These are phyloP conservation scores for Chaetodon trifascialis DNA, from an alignment of 2,113 vertebrate species.

Conservation along the genomic window DNA sequence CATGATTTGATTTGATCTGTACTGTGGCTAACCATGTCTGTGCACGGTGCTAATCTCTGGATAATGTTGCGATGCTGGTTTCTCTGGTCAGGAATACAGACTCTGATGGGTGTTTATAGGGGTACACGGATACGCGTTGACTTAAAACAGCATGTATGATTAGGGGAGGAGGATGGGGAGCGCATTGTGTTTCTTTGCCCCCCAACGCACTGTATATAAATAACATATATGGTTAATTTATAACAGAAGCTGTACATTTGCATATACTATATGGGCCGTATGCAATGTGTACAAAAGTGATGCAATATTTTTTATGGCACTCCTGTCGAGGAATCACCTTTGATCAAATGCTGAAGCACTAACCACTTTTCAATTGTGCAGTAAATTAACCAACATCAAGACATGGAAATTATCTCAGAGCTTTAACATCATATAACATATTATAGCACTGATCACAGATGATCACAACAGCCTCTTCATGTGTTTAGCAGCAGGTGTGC, in stretches of 20 bases:
- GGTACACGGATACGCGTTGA: slow-evolving; percentile 22
- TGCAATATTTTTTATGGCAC: neutral
- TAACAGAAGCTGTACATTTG: slow-evolving; percentile 2
- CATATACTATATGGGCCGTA: neutral
- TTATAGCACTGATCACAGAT: slow-evolving; percentile 33
- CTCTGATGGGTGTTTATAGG: slow-evolving; percentile 40
- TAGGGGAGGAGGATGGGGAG: neutral
- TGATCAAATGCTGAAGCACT: neutral
- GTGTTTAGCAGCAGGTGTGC: slow-evolving; percentile 68
- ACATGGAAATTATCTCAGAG: slow-evolving; percentile 20
- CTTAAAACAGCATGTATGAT: slow-evolving; percentile 16
- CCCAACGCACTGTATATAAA: neutral
- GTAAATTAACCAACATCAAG: slow-evolving; percentile 16
- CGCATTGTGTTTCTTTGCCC: neutral
- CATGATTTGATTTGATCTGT: slow-evolving; percentile 38
- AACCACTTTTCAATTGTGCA: slow-evolving; percentile 12
- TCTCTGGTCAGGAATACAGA: slow-evolving; percentile 1
- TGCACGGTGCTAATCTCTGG: slow-evolving; percentile 55
- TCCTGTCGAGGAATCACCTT: neutral
- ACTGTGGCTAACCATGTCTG: slow-evolving; percentile 8
- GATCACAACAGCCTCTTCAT: slow-evolving; percentile 37
- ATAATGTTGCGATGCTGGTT: slow-evolving; percentile 54
- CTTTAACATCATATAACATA: slow-evolving; percentile 23
- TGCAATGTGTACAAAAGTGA: neutral
- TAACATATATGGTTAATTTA: neutral